Evolutionary conservation across 2,888 invertebrate species (phyloP), one percentile per base, ranked within the genome.

Genomic region (Ophioninae sp.): DNA sequence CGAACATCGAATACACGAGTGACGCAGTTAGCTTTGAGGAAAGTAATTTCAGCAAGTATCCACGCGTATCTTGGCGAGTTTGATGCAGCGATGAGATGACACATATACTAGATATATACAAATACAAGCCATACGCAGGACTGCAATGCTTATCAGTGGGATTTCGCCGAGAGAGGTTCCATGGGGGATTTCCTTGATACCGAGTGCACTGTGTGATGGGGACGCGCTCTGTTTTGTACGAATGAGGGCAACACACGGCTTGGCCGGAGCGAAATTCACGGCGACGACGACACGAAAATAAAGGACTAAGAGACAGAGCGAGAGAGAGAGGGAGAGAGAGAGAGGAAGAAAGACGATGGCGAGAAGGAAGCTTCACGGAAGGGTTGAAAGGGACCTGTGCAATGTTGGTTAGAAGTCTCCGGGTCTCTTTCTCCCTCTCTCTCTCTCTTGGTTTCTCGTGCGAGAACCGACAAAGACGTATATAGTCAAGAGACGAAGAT

Each of bases 281-380:
- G 72, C 68, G 86, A 85, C 86, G 85, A 87, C 86, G 88, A 86
- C 85, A 88, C 87, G 82, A 86, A 85, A 81, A 83, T 73, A 85
- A 82, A 82, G 85, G 67, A 67, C 44, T 44, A 87, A 83, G 86
- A 85, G 82, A 82, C 74, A 85, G 82, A 81, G 85, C 79, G 86
- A 86, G 86, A 56, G 56, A 79, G 51, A 69, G 59, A 61, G 20
- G 22, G 20, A 37, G n/a, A 67, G 30, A 72, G 58, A 41, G 73
- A 75, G 78, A 65, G 79, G 58, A 59, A 74, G 69, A 64, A 67
- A 71, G 61, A 59, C 17, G n/a, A 63, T 51, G n/a, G 51, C 41
- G 74, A 65, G 64, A 59, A 74, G 65, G 61, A 73, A 74, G 74
- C 67, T 63, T 71, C 51, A 56, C 30, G 76, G 85, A 86, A 82